phyloP scores from a whole-genome alignment of 2,113 vertebrate species.

The Amia ocellicauda region DNA sequence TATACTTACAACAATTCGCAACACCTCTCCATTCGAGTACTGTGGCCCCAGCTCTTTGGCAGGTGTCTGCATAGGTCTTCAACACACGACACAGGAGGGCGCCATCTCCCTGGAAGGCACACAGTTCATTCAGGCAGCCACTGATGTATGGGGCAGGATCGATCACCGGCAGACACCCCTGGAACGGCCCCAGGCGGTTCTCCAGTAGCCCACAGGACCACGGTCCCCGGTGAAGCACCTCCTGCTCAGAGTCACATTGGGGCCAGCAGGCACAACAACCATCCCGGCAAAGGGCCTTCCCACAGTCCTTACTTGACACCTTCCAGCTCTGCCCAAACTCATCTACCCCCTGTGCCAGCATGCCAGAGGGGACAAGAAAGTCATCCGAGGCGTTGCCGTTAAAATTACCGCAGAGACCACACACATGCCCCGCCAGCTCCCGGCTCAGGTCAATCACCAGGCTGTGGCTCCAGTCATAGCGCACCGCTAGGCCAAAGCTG shows the following conservation, averaged over 20 bases:
- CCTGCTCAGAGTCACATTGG: constrained; percentile 27
- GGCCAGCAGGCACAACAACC: constrained; percentile 42
- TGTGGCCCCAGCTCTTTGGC: constrained; percentile 27
- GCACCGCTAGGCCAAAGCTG: constrained; percentile 42
- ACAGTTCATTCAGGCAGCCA: constrained; percentile 37
- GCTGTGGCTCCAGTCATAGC: constrained; percentile 46
- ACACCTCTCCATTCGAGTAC: constrained; percentile 37
- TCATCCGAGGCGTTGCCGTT: constrained; percentile 31
- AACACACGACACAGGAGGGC: constrained; percentile 36
- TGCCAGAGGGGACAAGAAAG: neutral
- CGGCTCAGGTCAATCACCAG: constrained; percentile 42
- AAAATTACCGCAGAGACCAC: constrained; percentile 66
- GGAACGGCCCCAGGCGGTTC: constrained; percentile 23
- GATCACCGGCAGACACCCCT: constrained; percentile 29
- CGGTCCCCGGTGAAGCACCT: constrained; percentile 11
- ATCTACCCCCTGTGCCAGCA: fast-evolving
- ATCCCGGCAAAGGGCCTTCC: constrained; percentile 37
- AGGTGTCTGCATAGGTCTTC: constrained; percentile 34
- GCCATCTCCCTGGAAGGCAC: constrained; percentile 17
- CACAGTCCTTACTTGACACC: constrained; percentile 29
- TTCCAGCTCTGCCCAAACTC: constrained; percentile 50
- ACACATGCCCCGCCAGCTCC: constrained; percentile 45
- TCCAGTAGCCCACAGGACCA: constrained; percentile 19
- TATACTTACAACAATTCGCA: constrained; percentile 46
- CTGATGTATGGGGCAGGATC: constrained; percentile 31